Evolutionary conservation across 1,140 invertebrate species (phyloP).

Genomic region (Drosophila dunni): DNA sequence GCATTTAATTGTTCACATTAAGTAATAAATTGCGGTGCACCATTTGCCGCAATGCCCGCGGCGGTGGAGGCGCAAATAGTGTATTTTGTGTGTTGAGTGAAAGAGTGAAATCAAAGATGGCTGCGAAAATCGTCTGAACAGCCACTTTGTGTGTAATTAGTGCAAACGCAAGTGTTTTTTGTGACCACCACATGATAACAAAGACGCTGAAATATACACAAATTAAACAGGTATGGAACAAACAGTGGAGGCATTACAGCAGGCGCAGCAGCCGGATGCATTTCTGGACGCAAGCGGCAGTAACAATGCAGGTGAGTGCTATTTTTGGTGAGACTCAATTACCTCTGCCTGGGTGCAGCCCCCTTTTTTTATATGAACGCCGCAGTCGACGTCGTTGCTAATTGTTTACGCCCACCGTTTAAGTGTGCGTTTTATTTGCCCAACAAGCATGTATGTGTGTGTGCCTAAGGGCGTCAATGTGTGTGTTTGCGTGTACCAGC

Average conservation of each 20-base stretch:
- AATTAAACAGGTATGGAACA: constrained; percentile 59
- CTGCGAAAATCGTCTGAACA: constrained; percentile 31
- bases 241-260: constrained; percentile 30
- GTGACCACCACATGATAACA: background rate
- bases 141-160: constrained; percentile 41
- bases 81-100: background rate
- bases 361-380: constrained; percentile 20
- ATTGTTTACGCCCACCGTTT: constrained; percentile 74
- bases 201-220: background rate
- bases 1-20: constrained; percentile 29
- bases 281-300: constrained; percentile 40
- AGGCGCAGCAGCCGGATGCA: constrained; percentile 32
- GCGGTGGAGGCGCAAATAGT: background rate
- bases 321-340: constrained; percentile 50
- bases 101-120: constrained; percentile 49
- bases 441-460: constrained; percentile 12
- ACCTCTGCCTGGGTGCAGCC: constrained; percentile 59
- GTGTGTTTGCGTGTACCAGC: constrained; percentile 28
- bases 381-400: constrained; percentile 43
- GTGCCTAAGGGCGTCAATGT: background rate
- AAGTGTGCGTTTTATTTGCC: constrained; percentile 48
- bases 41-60: constrained; percentile 1
- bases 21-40: background rate
- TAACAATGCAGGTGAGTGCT: constrained; percentile 47
- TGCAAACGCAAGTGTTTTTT: constrained; percentile 20